Percentiles rank a stretch among this genome's conserved stretches.
Conservation (phyloP, 2,888 invertebrate genomes). For the Nycteola revayana region DNA sequence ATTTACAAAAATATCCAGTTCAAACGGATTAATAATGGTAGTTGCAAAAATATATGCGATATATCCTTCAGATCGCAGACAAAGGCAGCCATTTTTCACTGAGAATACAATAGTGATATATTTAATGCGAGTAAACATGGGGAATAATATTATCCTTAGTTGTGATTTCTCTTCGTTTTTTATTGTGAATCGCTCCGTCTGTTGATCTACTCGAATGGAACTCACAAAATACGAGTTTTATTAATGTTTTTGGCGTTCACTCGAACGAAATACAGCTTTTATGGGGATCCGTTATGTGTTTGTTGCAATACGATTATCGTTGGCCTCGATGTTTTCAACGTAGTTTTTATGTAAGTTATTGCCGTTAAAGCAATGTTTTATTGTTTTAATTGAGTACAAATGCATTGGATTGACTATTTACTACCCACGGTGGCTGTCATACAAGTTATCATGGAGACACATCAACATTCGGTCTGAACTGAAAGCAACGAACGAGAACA, state of each 20-base stretch:
- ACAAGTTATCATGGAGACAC: too few relatives aligned
- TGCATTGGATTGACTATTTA: too few relatives aligned
- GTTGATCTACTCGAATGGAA: conserved; percentile 8
- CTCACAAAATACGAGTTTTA: conserved; percentile 16
- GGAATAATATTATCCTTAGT: conserved; percentile 26
- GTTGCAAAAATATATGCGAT: conserved; percentile 13
- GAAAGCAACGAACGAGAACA: too few relatives aligned
- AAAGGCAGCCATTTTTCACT: conserved; percentile 25
- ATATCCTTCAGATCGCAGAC: conserved; percentile 20
- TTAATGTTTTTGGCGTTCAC: neutral
- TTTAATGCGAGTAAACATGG: conserved; percentile 26
- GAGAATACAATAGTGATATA: conserved; percentile 28
- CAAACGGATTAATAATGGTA: conserved; percentile 18
- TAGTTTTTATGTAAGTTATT: neutral
- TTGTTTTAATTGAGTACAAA: too few relatives aligned
- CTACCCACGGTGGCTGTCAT: too few relatives aligned
- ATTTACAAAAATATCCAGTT: conserved; percentile 9
- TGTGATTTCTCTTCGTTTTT: conserved; percentile 24
- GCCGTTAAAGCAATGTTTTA: too few relatives aligned
- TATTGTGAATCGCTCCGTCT: conserved; percentile 15
- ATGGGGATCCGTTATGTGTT: neutral
- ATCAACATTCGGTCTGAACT: too few relatives aligned
- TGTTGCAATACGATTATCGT: neutral
- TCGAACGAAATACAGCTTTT: too few relatives aligned
- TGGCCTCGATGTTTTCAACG: neutral